These are phyloP conservation scores for Nannospalax galili DNA, from an alignment of 2,113 vertebrate genomes.

Conservation along the genomic window DNA sequence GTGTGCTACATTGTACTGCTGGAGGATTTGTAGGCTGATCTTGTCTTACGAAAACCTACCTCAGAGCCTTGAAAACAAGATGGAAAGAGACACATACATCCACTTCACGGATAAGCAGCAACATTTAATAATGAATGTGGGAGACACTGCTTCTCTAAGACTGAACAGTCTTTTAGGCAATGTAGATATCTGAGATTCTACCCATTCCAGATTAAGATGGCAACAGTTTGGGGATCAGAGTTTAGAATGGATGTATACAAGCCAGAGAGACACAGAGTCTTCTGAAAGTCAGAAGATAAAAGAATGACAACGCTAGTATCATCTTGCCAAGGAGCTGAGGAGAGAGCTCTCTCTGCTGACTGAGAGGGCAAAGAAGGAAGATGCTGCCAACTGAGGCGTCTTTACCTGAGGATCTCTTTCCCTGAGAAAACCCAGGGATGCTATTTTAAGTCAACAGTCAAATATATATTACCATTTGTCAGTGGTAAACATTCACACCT, in stretches of 20 bases:
- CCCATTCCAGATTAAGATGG: not conserved
- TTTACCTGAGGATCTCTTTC: not conserved
- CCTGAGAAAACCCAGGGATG: not conserved
- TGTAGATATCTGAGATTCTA: not conserved
- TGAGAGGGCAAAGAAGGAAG: not conserved
- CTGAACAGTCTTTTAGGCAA: not conserved
- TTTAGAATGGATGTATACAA: not conserved
- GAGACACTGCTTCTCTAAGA: not conserved
- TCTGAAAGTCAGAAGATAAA: not conserved
- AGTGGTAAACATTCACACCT: not conserved
- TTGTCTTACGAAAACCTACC: constrained; percentile 6
- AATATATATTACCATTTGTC: not conserved
- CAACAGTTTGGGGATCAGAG: not conserved
- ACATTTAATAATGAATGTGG: not conserved
- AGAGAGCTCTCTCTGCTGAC: not conserved
- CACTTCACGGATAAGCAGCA: constrained; percentile 17
- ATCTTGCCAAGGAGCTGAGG: not conserved
- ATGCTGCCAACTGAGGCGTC: not conserved
- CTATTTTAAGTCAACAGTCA: constrained; percentile 43
- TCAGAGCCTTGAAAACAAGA: not conserved
- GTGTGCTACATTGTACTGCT: not conserved
- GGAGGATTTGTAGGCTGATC: not conserved
- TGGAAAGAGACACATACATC: not conserved
- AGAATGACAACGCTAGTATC: not conserved
- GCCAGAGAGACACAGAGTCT: not conserved